phyloP scores from a whole-genome alignment of 2,888 invertebrate species.

The Seira ritae region DNA sequence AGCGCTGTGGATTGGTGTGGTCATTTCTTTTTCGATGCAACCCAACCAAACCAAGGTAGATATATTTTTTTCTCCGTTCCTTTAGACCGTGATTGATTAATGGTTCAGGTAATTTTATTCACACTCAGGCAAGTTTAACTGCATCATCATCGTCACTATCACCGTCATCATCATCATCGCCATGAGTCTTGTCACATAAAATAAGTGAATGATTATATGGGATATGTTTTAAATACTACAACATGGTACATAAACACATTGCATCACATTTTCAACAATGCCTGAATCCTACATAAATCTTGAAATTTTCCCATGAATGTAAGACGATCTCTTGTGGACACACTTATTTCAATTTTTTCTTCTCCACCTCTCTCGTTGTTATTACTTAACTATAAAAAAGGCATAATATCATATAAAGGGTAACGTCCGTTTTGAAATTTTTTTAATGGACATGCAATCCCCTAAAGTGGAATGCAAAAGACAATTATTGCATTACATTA shows the following conservation, averaged over 20 bases:
- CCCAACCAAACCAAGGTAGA: no score
- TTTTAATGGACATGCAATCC: conserved; percentile 6
- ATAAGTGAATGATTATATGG: background rate
- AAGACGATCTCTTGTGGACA: background rate
- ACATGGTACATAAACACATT: background rate
- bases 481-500: background rate
- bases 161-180: background rate
- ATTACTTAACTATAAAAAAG: background rate
- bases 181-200: background rate
- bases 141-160: background rate
- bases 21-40: background rate
- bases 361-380: no score
- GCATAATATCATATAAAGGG: background rate
- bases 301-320: conserved; percentile 1
- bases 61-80: background rate
- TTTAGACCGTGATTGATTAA: conserved; percentile 1
- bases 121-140: background rate
- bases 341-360: conserved; percentile 1
- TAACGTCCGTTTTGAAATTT: conserved; percentile 1
- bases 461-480: background rate
- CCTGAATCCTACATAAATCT: conserved; percentile 3
- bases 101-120: conserved; percentile 3
- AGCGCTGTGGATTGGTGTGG: conserved; percentile 1
- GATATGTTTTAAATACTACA: background rate
- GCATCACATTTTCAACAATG: background rate